These are phyloP conservation scores for Morus bassanus DNA, from an alignment of 2,797 vertebrate genomes.

Conservation along the genomic window DNA sequence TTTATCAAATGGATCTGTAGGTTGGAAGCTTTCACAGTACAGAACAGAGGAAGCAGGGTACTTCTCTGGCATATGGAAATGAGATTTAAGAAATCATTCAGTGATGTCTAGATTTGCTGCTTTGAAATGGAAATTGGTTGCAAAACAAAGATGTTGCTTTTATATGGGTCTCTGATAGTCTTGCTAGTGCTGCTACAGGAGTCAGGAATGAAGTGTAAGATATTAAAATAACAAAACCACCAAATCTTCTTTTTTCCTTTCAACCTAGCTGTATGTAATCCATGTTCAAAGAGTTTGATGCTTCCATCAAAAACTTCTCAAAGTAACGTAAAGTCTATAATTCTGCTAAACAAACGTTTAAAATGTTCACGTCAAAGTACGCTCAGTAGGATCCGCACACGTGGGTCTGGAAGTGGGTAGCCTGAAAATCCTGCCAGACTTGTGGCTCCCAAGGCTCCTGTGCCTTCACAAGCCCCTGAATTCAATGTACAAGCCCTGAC, in stretches of 20 bases:
- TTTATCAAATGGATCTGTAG: background rate
- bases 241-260: background rate
- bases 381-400: accelerated
- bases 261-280: background rate
- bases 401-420: accelerated
- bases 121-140: slow-evolving; percentile 52
- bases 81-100: slow-evolving; percentile 4
- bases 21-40: background rate
- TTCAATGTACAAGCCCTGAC: background rate
- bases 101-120: background rate
- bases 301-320: background rate
- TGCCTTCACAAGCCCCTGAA: background rate
- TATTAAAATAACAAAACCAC: slow-evolving; percentile 9
- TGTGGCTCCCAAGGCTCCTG: background rate
- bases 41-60: background rate
- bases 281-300: background rate
- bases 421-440: background rate
- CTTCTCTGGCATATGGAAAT: slow-evolving; percentile 2
- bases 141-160: slow-evolving; percentile 35
- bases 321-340: background rate
- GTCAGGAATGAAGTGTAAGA: background rate
- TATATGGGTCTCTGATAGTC: background rate
- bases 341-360: background rate
- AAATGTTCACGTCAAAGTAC: background rate
- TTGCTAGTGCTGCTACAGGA: background rate